Conservation (phyloP, 1,140 invertebrate genomes). For the Zaprionus gabonicus region DNA sequence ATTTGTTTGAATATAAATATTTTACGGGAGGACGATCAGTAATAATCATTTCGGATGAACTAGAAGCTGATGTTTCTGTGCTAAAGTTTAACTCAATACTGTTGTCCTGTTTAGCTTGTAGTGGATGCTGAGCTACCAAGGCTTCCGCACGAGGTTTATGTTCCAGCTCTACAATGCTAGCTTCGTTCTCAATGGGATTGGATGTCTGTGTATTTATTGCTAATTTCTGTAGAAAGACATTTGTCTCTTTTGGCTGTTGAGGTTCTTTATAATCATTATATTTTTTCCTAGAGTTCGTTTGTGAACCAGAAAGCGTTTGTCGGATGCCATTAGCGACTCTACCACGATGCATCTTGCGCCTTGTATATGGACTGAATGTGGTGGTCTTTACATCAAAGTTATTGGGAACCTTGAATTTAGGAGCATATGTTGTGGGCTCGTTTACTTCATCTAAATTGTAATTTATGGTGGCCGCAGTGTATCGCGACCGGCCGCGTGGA, state of each 20-base stretch:
- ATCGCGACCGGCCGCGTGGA: constrained; percentile 72
- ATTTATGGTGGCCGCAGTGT: constrained; percentile 63
- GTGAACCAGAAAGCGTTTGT: constrained; percentile 12
- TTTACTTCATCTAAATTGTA: constrained; percentile 56
- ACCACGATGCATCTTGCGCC: constrained; percentile 61
- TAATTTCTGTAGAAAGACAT: neutral
- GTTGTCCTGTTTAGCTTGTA: constrained; percentile 60
- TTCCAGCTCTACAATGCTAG: constrained; percentile 20
- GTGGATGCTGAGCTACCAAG: constrained; percentile 46
- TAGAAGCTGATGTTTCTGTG: constrained; percentile 33
- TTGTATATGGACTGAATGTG: constrained; percentile 8
- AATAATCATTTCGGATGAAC: constrained; percentile 56
- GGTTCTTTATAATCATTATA: constrained; percentile 60
- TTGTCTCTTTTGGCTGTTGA: constrained; percentile 46
- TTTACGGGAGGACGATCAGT: constrained; percentile 71
- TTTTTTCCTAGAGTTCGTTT: constrained; percentile 57
- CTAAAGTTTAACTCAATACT: constrained; percentile 52
- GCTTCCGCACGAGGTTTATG: constrained; percentile 67
- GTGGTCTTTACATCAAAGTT: constrained; percentile 27
- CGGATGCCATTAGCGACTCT: constrained; percentile 48
- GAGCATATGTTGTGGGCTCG: constrained; percentile 80
- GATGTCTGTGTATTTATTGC: constrained; percentile 15
- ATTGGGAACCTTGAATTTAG: constrained; percentile 52
- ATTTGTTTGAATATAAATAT: constrained; percentile 75
- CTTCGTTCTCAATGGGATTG: constrained; percentile 67